Evolutionary conservation across 2,113 vertebrate genomes (phyloP).

Genomic region (Dolichotis patagonum): DNA sequence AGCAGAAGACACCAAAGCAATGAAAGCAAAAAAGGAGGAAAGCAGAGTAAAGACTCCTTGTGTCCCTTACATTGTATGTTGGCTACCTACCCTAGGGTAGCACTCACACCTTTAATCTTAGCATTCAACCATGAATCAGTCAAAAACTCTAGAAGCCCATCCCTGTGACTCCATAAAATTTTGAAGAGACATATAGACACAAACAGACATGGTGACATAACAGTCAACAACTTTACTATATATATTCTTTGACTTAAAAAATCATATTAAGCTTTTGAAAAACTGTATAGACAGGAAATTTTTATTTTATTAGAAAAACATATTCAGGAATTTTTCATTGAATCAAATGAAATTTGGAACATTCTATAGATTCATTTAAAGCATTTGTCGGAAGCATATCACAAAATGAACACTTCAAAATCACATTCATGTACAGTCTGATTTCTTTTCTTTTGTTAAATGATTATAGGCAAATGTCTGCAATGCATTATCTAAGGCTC

Average conservation of each 20-base stretch:
- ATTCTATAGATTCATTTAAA: conserved; percentile 13
- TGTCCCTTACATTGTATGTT: no score
- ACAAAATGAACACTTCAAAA: conserved; percentile 45
- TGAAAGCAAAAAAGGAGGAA: no score
- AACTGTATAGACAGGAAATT: not conserved
- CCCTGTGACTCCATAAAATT: no score
- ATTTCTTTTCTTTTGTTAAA: conserved; percentile 20
- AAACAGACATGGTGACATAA: no score
- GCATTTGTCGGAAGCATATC: not conserved
- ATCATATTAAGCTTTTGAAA: not conserved
- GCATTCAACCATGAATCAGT: no score
- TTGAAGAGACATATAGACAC: no score
- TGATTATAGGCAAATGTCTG: not conserved
- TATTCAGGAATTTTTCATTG: conserved; percentile 28
- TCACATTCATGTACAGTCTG: not conserved
- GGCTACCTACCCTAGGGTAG: no score
- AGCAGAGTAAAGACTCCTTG: no score
- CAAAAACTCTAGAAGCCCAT: no score
- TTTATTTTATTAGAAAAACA: not conserved
- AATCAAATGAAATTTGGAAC: not conserved
- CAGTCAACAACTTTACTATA: not conserved
- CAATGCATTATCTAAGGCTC: not conserved
- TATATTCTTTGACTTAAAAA: not conserved
- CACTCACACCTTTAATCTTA: no score
- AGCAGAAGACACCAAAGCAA: no score